Base-by-base conservation (phyloP, 2,797 vertebrate species). In the Lepidocolaptes lacrymiger region DNA sequence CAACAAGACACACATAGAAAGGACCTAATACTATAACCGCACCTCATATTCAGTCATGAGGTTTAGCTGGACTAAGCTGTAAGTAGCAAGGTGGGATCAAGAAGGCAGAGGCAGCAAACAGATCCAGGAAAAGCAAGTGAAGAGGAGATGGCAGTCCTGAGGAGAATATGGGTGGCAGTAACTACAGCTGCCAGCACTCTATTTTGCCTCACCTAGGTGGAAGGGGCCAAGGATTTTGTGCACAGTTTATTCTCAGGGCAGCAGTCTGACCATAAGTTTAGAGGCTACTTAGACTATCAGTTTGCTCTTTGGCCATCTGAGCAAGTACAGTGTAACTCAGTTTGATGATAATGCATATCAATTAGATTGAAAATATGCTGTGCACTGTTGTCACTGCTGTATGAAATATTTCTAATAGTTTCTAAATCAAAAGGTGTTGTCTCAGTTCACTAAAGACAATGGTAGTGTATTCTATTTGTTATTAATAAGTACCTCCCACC, bases 71-170 rank as follows among this genome's bases (percentile, higher is more conserved):
- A 54, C 46, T 61, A 32, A 72, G 15, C 22, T 10, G 2, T 20
- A 64, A 68, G 32, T 4, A 69, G 32, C 5, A 41, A 69, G 10
- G 19, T 62, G 16, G 7, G 10, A 49, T 71, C n/a, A 48, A 20
- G 56, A 19, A 52, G 52, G 30, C 7, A 41, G 4, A 32, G 19
- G 8, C 12, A 71, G 34, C 10, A 71, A 63, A 39, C 16, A 48
- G 26, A 74, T 20, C 3, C 13, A 61, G 49, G 34, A 61, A 54
- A 75, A 68, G 21, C 7, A 39, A 62, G 6, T 0, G 0, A 5
- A 89, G 32, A 32, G 30, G 19, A 79, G 6, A 10, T 64, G 49
- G 16, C 24, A 54, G 36, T 48, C 74, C 44, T 75, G 41, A n/a
- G 0, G 1, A 67, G 17, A 23, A 41, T 16, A 12, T 9, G 7